phyloP scores from a whole-genome alignment of 2,797 vertebrate genomes.

The Clamator glandarius region DNA sequence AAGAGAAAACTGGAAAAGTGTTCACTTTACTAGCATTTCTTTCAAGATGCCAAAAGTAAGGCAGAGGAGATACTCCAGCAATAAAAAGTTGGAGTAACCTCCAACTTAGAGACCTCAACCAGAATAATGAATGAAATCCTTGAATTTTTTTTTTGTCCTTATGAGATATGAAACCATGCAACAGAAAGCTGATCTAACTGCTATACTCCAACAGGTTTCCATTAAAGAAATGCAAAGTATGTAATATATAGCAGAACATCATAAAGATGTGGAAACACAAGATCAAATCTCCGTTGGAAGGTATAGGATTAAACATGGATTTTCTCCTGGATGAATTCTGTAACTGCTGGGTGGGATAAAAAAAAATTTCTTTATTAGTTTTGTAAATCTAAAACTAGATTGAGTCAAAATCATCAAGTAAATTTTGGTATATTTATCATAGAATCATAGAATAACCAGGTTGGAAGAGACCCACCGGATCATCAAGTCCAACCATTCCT shows the following conservation, averaged over 20 bases:
- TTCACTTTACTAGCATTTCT: background rate
- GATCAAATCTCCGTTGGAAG: background rate
- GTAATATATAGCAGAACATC: background rate
- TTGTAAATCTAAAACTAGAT: background rate
- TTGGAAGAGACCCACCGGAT: no score
- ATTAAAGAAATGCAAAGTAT: background rate
- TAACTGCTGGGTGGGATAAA: background rate
- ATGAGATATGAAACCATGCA: background rate
- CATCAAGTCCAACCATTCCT: no score
- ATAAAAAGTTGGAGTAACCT: no score
- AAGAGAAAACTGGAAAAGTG: background rate
- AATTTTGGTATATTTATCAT: background rate
- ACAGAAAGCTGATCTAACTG: slow-evolving; percentile 1
- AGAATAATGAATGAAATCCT: background rate
- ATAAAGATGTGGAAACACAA: background rate
- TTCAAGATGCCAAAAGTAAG: background rate
- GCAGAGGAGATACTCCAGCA: background rate
- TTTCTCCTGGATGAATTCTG: background rate
- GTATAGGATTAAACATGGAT: background rate
- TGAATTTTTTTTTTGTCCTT: background rate
- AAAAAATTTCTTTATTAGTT: background rate
- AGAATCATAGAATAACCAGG: no score
- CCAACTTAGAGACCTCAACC: background rate
- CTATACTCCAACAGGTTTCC: background rate
- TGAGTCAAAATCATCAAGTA: background rate